Conservation (phyloP, 2,888 invertebrate species). For the Ennomos quercinarius region DNA sequence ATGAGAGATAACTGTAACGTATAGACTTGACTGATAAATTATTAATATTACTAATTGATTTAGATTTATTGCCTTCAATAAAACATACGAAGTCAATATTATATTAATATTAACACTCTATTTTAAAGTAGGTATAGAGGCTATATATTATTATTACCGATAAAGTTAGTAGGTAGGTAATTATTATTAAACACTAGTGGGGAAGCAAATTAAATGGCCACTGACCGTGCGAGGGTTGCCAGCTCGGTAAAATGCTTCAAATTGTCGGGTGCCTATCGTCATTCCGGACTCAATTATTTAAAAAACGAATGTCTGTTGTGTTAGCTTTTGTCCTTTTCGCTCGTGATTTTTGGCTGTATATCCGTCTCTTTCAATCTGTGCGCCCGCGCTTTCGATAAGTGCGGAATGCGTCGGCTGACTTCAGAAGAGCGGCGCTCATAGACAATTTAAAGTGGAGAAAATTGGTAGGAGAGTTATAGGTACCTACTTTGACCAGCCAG, state of each 20-base stretch:
- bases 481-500: slow-evolving; percentile 66
- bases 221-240: slow-evolving; percentile 75
- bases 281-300: slow-evolving; percentile 83
- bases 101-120: slow-evolving; percentile 1
- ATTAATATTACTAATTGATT: slow-evolving; percentile 11
- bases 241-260: slow-evolving; percentile 77
- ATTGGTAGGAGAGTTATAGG: slow-evolving; percentile 77
- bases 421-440: slow-evolving; percentile 81
- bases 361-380: slow-evolving; percentile 63
- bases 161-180: slow-evolving; percentile 12
- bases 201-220: slow-evolving; percentile 77
- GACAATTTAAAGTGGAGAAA: slow-evolving; percentile 84
- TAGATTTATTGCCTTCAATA: slow-evolving; percentile 6
- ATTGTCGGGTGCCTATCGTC: slow-evolving; percentile 80
- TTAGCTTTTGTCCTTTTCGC: slow-evolving; percentile 64
- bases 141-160: neutral
- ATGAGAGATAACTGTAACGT: slow-evolving; percentile 43
- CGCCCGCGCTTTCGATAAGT: slow-evolving; percentile 78
- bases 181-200: slow-evolving; percentile 46
- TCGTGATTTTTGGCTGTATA: slow-evolving; percentile 58
- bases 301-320: slow-evolving; percentile 76
- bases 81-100: neutral
- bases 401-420: slow-evolving; percentile 83
- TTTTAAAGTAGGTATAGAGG: too few species aligned
- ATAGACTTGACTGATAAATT: slow-evolving; percentile 8